phyloP scores from a whole-genome alignment of 92 coral and sea anemone species.

The Porites evermanni region DNA sequence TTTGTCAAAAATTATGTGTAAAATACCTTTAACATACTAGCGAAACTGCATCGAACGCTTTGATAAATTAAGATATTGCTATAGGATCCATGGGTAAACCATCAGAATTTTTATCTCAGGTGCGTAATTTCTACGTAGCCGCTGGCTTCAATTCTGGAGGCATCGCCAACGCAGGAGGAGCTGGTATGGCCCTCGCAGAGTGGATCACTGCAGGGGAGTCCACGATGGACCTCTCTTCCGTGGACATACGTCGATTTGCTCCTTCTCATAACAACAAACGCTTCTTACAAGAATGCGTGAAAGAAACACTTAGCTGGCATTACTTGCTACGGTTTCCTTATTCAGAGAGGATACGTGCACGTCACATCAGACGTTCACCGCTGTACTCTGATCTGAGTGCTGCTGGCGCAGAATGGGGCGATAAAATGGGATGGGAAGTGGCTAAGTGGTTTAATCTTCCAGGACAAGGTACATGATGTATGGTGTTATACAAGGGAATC shows the following conservation, averaged over 20 bases:
- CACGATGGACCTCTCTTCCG: conserved; percentile 85
- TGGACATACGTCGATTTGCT: conserved; percentile 93
- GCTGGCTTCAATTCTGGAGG: conserved; percentile 96
- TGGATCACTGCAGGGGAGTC: conserved; percentile 96
- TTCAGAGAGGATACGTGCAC: conserved; percentile 68
- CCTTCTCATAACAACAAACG: conserved; percentile 88
- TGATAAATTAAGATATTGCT: background rate
- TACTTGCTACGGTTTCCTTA: conserved; percentile 76
- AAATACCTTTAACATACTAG: too few species aligned
- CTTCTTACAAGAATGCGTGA: conserved; percentile 86
- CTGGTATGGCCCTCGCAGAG: conserved; percentile 92
- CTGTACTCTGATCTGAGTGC: conserved; percentile 66
- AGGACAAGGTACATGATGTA: conserved; percentile 53
- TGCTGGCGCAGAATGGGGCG: conserved; percentile 89
- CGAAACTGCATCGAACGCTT: too few species aligned
- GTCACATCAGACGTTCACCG: conserved; percentile 79
- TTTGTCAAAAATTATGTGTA: too few species aligned
- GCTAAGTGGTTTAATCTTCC: conserved; percentile 74
- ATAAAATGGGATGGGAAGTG: conserved; percentile 91
- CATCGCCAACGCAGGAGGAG: conserved; percentile 92
- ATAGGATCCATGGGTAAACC: background rate
- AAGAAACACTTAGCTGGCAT: conserved; percentile 82
- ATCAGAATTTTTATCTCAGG: conserved; percentile 42
- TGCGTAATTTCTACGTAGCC: conserved; percentile 85
- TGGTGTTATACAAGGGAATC: background rate